These are phyloP conservation scores for Maccullochella peelii DNA, from an alignment of 2,113 vertebrate species.

Conservation along the genomic window DNA sequence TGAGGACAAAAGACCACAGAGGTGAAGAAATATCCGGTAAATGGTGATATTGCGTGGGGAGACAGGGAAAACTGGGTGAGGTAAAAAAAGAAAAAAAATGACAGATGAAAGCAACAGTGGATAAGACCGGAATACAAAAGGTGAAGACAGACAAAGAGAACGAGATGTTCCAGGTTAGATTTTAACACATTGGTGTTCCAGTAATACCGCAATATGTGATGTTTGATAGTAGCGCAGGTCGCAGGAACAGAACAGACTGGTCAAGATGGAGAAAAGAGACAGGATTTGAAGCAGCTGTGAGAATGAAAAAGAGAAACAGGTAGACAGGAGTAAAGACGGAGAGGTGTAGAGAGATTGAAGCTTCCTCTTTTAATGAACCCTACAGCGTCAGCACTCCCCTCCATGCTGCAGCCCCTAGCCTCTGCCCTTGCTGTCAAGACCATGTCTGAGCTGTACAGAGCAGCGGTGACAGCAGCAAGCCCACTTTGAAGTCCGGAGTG, in stretches of 20 bases:
- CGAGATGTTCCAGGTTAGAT: slow-evolving; percentile 48
- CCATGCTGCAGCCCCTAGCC: slow-evolving; percentile 31
- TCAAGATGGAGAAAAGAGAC: background rate
- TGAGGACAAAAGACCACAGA: slow-evolving; percentile 36
- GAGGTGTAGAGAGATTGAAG: slow-evolving; percentile 25
- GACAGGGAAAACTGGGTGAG: slow-evolving; percentile 15
- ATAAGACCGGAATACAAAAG: slow-evolving; percentile 30
- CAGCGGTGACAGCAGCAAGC: slow-evolving; percentile 59
- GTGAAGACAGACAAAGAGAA: slow-evolving; percentile 32
- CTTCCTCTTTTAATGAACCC: slow-evolving; percentile 66
- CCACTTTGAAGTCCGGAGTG: slow-evolving; percentile 69
- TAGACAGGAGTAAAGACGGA: slow-evolving; percentile 12
- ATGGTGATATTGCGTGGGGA: slow-evolving; percentile 45
- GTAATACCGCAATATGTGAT: slow-evolving; percentile 20
- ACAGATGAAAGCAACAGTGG: slow-evolving; percentile 31
- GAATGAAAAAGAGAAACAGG: slow-evolving; percentile 23
- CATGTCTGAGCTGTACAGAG: slow-evolving; percentile 42
- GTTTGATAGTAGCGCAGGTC: background rate
- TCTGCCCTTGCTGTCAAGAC: slow-evolving; percentile 70
- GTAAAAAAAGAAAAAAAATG: slow-evolving; percentile 13
- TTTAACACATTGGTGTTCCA: slow-evolving; percentile 27
- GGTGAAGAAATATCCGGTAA: slow-evolving; percentile 35
- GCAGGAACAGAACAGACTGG: slow-evolving; percentile 25
- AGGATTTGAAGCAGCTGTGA: background rate
- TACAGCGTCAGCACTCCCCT: background rate